These are phyloP conservation scores for Gryllus longicercus DNA, from an alignment of 2,888 invertebrate genomes.

Conservation along the genomic window DNA sequence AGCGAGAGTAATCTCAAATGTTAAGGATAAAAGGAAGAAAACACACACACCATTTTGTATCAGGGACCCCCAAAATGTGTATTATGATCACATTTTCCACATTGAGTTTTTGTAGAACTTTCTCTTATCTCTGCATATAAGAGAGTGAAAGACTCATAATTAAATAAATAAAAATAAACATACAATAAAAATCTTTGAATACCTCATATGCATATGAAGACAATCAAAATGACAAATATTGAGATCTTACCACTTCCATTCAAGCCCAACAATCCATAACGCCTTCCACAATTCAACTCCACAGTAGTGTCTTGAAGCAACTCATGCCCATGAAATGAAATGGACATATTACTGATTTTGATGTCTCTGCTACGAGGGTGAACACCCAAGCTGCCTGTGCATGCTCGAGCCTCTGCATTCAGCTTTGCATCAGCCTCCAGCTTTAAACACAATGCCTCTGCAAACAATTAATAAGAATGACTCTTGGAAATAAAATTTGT, in stretches of 20 bases:
- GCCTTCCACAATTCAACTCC: slow-evolving; percentile 94
- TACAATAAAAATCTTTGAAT: too few relatives aligned
- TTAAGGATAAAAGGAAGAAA: too few relatives aligned
- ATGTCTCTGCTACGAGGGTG: slow-evolving; percentile 95
- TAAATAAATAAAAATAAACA: too few relatives aligned
- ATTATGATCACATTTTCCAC: too few relatives aligned
- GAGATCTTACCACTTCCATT: slow-evolving; percentile 83
- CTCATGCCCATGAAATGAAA: slow-evolving; percentile 97
- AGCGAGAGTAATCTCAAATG: too few relatives aligned
- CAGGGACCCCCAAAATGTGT: too few relatives aligned
- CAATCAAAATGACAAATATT: too few relatives aligned
- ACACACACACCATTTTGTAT: too few relatives aligned
- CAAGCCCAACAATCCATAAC: slow-evolving; percentile 95
- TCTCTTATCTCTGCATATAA: too few relatives aligned
- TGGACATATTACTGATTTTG: slow-evolving; percentile 93
- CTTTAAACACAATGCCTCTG: slow-evolving; percentile 81
- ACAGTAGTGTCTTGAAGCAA: slow-evolving; percentile 91
- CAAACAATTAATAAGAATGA: neutral
- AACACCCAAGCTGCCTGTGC: slow-evolving; percentile 91
- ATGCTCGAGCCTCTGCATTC: slow-evolving; percentile 88
- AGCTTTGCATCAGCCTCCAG: slow-evolving; percentile 86
- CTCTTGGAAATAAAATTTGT: neutral
- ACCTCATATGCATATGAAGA: too few relatives aligned
- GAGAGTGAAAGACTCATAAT: too few relatives aligned
- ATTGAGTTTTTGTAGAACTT: too few relatives aligned